Evolutionary conservation across 2,797 vertebrate species (phyloP).

Genomic region (Limosa lapponica): DNA sequence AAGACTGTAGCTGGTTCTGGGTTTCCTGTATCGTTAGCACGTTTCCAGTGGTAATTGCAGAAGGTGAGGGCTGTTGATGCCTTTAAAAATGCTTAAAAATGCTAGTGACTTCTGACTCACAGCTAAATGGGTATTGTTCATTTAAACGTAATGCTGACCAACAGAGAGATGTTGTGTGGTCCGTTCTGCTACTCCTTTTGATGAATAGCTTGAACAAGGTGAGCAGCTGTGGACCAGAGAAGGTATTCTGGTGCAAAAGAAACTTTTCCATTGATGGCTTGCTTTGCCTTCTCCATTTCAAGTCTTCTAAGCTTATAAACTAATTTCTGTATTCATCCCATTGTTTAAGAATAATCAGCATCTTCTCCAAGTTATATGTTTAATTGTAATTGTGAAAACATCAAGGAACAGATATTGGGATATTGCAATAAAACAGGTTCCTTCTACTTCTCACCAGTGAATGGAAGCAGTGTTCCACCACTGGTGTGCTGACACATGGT

Average conservation of each 20-base stretch:
- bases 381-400: background rate
- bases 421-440: background rate
- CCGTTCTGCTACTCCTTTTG: background rate
- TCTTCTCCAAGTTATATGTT: background rate
- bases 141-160: background rate
- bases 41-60: background rate
- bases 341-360: background rate
- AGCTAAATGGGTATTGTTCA: background rate
- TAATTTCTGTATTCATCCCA: background rate
- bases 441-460: background rate
- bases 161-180: background rate
- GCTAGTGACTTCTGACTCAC: background rate
- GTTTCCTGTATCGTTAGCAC: background rate
- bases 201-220: background rate
- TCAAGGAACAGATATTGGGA: background rate
- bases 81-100: background rate
- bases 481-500: rapidly evolving
- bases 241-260: background rate
- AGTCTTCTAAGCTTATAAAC: background rate
- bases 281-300: background rate
- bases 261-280: background rate
- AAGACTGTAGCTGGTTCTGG: background rate
- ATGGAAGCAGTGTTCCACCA: background rate
- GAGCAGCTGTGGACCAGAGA: background rate
- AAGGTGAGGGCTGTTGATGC: background rate